Percentiles rank a stretch among this genome's conserved stretches.
phyloP scores from a whole-genome alignment of 2,797 vertebrate species.

The Orestias chungarensis region DNA sequence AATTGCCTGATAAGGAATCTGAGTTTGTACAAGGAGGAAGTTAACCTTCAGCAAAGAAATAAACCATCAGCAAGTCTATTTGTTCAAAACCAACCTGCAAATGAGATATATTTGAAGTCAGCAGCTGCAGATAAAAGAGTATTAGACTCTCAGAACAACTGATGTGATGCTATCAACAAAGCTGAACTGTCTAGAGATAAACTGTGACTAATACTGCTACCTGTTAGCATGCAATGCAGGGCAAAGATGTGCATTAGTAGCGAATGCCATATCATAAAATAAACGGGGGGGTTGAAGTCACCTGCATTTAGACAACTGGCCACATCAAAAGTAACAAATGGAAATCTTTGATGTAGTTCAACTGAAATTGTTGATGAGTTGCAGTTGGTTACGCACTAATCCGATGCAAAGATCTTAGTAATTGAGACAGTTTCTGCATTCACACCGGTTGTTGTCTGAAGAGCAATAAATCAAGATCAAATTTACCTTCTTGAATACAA shows the following conservation, averaged over 20 bases:
- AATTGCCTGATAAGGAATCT: slow-evolving; percentile 29
- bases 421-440: neutral
- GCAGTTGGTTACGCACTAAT: neutral
- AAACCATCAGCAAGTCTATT: slow-evolving; percentile 47
- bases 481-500: neutral
- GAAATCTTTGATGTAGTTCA: neutral
- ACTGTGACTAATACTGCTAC: slow-evolving; percentile 15
- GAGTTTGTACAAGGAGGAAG: slow-evolving; percentile 14
- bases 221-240: slow-evolving; percentile 2
- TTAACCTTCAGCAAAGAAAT: slow-evolving; percentile 52
- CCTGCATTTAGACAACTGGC: neutral
- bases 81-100: slow-evolving; percentile 34
- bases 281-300: slow-evolving; percentile 7
- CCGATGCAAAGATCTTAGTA: neutral
- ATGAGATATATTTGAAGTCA: slow-evolving; percentile 33
- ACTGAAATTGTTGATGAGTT: slow-evolving; percentile 3
- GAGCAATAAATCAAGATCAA: neutral
- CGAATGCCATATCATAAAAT: slow-evolving; percentile 4
- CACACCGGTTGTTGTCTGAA: neutral
- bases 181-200: slow-evolving; percentile 22
- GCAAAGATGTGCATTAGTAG: slow-evolving; percentile 6
- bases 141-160: slow-evolving; percentile 36
- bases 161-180: slow-evolving; percentile 46
- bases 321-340: slow-evolving; percentile 17
- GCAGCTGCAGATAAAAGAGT: slow-evolving; percentile 29